These are phyloP conservation scores for Holothuria scabra DNA, from an alignment of 53 echinoderm and acorn worm species.

Conservation along the genomic window DNA sequence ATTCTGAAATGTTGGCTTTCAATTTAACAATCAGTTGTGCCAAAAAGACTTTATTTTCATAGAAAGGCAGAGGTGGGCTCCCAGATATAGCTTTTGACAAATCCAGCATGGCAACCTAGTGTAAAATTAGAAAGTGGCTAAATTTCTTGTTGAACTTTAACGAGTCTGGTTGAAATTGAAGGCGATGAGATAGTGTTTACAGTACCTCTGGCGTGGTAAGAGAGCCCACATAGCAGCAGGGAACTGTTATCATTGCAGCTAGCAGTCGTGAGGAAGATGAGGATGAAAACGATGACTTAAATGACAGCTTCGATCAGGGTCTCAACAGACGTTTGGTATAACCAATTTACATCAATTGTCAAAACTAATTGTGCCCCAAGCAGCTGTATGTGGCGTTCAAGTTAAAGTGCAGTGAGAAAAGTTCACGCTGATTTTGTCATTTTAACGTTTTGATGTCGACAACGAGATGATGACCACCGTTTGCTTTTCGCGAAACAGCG, in stretches of 20 bases:
- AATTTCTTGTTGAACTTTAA: constrained; percentile 28
- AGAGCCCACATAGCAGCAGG: constrained; percentile 28
- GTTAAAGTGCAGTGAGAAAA: constrained; percentile 18
- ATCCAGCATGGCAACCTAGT: neutral
- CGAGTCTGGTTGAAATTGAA: constrained; percentile 26
- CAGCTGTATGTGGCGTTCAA: constrained; percentile 27
- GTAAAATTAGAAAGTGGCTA: neutral
- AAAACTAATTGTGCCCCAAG: constrained; percentile 38
- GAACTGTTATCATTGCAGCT: constrained; percentile 23
- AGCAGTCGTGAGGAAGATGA: constrained; percentile 4
- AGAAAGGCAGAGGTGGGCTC: constrained; percentile 16
- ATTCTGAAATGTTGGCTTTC: neutral
- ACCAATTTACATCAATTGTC: constrained; percentile 46
- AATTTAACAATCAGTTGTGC: neutral
- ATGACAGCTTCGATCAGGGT: constrained; percentile 27
- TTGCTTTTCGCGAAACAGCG: too few species aligned
- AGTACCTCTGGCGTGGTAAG: constrained; percentile 44
- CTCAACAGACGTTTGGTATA: constrained; percentile 8
- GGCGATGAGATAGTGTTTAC: constrained; percentile 46
- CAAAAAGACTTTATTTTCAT: constrained; percentile 27
- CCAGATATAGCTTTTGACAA: neutral
- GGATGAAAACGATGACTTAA: constrained; percentile 4
- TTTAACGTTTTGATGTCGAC: too few species aligned
- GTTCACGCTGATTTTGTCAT: constrained; percentile 9
- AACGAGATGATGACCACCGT: too few species aligned